Evolutionary conservation across 2,888 invertebrate genomes (phyloP).

Genomic region (Atrina japonica): DNA sequence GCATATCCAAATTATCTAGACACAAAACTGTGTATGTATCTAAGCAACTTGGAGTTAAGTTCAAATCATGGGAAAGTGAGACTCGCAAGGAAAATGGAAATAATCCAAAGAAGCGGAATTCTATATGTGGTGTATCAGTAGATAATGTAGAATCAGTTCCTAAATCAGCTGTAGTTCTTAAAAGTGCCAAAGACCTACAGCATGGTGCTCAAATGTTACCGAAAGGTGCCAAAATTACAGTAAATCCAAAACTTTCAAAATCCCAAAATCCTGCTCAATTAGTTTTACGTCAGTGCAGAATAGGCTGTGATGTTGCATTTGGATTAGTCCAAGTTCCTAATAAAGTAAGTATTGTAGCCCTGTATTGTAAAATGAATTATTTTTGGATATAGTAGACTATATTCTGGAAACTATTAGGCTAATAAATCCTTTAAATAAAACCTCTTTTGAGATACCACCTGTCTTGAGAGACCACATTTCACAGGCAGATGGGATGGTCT

Average conservation of each 20-base stretch:
- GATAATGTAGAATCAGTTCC: too few species aligned
- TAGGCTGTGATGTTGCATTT: conserved; percentile 59
- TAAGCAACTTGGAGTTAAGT: neutral
- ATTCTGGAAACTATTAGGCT: too few species aligned
- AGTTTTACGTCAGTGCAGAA: conserved; percentile 58
- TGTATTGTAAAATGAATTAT: too few species aligned
- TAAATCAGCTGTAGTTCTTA: too few species aligned
- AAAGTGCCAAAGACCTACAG: conserved; percentile 21
- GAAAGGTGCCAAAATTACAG: neutral
- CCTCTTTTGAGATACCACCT: too few species aligned
- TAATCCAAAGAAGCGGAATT: too few species aligned
- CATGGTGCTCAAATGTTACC: neutral
- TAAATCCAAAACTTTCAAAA: conserved; percentile 2
- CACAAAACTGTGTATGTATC: conserved; percentile 26
- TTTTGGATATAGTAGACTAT: too few species aligned
- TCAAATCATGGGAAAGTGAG: neutral
- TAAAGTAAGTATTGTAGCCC: conserved; percentile 34
- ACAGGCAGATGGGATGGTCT: too few species aligned
- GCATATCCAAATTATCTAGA: conserved; percentile 22
- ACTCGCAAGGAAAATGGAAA: too few species aligned
- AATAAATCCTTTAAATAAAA: too few species aligned
- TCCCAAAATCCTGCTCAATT: neutral
- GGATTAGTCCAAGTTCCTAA: conserved; percentile 58
- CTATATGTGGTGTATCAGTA: too few species aligned
- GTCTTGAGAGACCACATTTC: too few species aligned